Conservation (phyloP, 2,888 invertebrate species). For the Sinelater perroti region DNA sequence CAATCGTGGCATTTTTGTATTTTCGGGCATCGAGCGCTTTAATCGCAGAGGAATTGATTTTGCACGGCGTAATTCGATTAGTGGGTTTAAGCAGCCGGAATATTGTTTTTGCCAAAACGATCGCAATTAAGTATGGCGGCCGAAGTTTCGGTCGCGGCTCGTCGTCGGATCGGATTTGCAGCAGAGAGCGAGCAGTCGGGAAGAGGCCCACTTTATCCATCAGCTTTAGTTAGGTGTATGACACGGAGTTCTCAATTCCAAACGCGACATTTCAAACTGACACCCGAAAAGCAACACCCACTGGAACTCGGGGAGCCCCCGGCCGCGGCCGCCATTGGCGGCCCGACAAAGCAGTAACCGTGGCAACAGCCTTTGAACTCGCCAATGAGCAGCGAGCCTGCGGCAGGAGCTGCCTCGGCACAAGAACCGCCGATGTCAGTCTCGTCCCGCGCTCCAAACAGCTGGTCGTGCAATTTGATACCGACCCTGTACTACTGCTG, state of each 20-base stretch:
- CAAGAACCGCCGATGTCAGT: slow-evolving; percentile 48
- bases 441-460: slow-evolving; percentile 51
- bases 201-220: slow-evolving; percentile 60
- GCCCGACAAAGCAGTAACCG: slow-evolving; percentile 53
- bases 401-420: slow-evolving; percentile 41
- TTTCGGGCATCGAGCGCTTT: no score
- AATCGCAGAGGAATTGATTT: no score
- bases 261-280: slow-evolving; percentile 53
- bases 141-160: no score
- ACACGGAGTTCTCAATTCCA: slow-evolving; percentile 52
- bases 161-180: slow-evolving; percentile 27
- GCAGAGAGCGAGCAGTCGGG: slow-evolving; percentile 41
- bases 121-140: no score
- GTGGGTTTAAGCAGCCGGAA: no score
- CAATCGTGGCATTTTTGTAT: no score
- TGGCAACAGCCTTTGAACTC: slow-evolving; percentile 57
- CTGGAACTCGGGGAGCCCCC: slow-evolving; percentile 46
- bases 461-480: slow-evolving; percentile 41
- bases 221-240: slow-evolving; percentile 59
- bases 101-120: no score
- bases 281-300: slow-evolving; percentile 49
- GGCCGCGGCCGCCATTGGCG: slow-evolving; percentile 53
- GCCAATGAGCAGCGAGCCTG: slow-evolving; percentile 54
- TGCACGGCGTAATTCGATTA: no score
- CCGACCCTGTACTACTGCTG: slow-evolving; percentile 26